These are phyloP conservation scores for Notamacropus eugenii DNA, from an alignment of 2,797 vertebrate genomes.

Conservation along the genomic window DNA sequence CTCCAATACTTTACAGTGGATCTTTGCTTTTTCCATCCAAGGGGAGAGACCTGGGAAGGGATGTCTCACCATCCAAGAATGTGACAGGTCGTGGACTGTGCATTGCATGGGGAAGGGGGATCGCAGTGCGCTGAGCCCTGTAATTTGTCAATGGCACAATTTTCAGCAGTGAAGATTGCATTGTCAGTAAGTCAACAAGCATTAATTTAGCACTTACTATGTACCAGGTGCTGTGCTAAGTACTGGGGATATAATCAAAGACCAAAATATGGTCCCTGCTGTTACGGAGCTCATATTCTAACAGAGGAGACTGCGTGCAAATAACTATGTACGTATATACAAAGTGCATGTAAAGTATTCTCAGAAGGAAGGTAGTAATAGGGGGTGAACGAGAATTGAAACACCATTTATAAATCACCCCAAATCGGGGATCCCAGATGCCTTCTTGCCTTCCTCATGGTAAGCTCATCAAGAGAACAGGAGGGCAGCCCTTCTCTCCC, in stretches of 20 bases:
- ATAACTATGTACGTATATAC: not conserved
- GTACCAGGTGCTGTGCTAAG: not conserved
- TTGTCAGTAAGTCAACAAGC: not conserved
- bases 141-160: not conserved
- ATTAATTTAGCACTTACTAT: not conserved
- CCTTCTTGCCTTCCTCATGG: not conserved
- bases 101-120: not conserved
- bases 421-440: not conserved
- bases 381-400: not conserved
- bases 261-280: not conserved
- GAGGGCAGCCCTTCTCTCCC: not conserved
- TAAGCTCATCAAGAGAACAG: not conserved
- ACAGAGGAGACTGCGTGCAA: not conserved
- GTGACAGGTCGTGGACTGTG: not conserved
- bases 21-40: not conserved
- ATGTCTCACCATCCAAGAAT: not conserved
- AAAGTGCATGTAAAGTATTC: not conserved
- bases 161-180: not conserved
- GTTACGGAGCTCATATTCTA: not conserved
- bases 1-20: not conserved
- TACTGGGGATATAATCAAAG: not conserved
- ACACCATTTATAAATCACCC: not conserved
- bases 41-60: not conserved
- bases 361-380: not conserved
- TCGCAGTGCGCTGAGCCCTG: not conserved